Evolutionary conservation across 2,113 vertebrate species (phyloP), one percentile per base, ranked within the genome.

Genomic region (Ciconia boyciana): DNA sequence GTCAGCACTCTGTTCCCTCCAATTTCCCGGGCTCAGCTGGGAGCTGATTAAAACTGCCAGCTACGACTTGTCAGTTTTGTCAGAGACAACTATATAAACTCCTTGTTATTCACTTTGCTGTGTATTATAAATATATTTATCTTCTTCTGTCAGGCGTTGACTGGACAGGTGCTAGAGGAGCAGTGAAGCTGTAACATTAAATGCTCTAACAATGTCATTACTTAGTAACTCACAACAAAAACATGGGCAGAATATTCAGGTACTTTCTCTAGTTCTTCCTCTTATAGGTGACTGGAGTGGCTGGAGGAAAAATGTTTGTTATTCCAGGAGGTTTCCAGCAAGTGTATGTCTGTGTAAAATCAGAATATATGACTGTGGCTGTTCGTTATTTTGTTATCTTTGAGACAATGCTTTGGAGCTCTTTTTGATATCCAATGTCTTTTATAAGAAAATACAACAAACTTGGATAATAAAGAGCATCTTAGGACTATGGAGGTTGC

Each of bases 81-180:
- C 95, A 71, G 70, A 87, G 94, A 96, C 96, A 96, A 93, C 97
- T 97, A 16, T 96, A 95, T 98, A 93, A 95, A 97, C 74, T 92
- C 92, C 94, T 98, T 97, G 96, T 98, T 97, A 96, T 93, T 98
- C 95, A 87, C 91, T 94, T 97, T 93, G 83, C 97, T 97, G 91
- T 90, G 85, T 97, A 87, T 98, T 98, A 97, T 96, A 98, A 98
- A 98, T 97, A 95, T 97, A 97, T 98, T 98, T 98, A 98, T 98
- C 98, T 98, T 97, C 93, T 88, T 87, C 88, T 62, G 96, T 96
- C 97, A 98, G 97, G 93, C n/a, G 0, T 72, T 94, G 85, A 81
- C 93, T 92, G 95, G 97, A 95, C 97, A 97, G 96, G 97, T 96
- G 93, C 96, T 95, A 57, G 83, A 91, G 94, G 71, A 92, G 93